Percentiles rank a stretch among this genome's conserved stretches.
These are phyloP conservation scores for Coranthus polyacanthus DNA, from an alignment of 2,797 vertebrate species.

Conservation along the genomic window DNA sequence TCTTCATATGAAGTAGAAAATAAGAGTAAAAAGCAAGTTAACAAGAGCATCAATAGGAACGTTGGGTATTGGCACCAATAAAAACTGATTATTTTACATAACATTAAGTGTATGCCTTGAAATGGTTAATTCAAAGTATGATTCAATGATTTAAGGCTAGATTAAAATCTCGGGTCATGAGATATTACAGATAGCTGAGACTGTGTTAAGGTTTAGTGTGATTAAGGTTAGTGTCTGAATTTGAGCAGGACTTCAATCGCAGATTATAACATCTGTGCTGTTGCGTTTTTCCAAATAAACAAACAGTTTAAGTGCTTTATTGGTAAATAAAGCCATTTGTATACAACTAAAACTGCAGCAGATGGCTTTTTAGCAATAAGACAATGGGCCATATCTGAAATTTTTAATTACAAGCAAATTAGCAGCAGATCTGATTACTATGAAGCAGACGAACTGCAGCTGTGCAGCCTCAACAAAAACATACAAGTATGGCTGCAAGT, in stretches of 20 bases:
- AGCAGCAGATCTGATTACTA: conserved; percentile 36
- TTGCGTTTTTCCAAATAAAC: conserved; percentile 16
- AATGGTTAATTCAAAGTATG: too few relatives aligned
- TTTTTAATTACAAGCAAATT: conserved; percentile 38
- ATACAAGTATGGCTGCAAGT: conserved; percentile 34
- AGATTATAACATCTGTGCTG: conserved; percentile 8
- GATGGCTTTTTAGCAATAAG: conserved; percentile 30
- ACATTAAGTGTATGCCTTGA: too few relatives aligned
- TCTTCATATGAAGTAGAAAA: not conserved
- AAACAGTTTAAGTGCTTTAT: not conserved
- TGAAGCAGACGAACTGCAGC: conserved; percentile 47
- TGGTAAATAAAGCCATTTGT: conserved; percentile 31
- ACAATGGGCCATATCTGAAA: conserved; percentile 20
- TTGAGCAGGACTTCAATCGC: not conserved
- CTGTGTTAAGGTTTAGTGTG: not conserved
- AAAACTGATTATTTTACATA: too few relatives aligned
- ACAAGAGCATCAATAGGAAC: too few relatives aligned
- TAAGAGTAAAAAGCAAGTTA: too few relatives aligned
- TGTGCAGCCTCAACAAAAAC: conserved; percentile 47
- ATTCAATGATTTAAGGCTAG: not conserved
- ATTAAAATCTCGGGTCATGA: not conserved
- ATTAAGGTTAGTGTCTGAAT: not conserved
- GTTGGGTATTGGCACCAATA: too few relatives aligned
- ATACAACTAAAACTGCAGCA: conserved; percentile 24
- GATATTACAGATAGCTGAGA: not conserved